Evolutionary conservation across 2,113 vertebrate species (phyloP).

Genomic region (Megalops atlanticus): DNA sequence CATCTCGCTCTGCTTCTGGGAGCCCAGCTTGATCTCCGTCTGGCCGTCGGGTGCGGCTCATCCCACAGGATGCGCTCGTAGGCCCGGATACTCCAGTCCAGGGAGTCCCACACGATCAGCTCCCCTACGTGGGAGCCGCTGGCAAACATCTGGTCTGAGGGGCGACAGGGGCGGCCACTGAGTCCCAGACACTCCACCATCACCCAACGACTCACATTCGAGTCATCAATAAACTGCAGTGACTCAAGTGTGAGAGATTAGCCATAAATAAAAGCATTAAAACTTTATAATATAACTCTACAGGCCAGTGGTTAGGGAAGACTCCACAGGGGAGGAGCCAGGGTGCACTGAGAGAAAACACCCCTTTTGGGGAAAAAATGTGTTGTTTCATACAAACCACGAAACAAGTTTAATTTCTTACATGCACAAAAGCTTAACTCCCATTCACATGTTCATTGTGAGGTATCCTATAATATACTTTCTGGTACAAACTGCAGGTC

Average conservation of each 20-base stretch:
- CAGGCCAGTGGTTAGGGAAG: not conserved
- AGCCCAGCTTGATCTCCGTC: constrained; percentile 80
- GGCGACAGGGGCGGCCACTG: not conserved
- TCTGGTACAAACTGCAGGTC: not conserved
- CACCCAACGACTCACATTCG: too few relatives aligned
- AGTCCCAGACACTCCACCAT: not conserved
- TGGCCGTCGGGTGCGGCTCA: constrained; percentile 70
- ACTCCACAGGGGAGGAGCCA: not conserved
- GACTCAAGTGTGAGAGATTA: not conserved
- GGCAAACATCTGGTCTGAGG: constrained; percentile 77
- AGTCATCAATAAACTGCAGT: not conserved
- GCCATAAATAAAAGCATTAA: not conserved
- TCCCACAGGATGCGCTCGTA: constrained; percentile 85
- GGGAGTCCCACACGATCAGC: constrained; percentile 86
- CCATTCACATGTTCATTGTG: too few relatives aligned
- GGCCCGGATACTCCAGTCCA: constrained; percentile 80
- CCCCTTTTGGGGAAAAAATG: not conserved
- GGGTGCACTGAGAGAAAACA: not conserved
- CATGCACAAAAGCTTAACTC: too few relatives aligned
- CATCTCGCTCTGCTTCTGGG: constrained; percentile 82
- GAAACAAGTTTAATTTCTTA: too few relatives aligned
- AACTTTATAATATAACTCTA: not conserved
- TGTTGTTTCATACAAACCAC: not conserved
- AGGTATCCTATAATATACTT: too few relatives aligned
- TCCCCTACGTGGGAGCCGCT: constrained; percentile 90